Evolutionary conservation across 30 jellyfish, hydroid and myxozoan genomes (phyloP), one percentile per base, ranked within the genome.

Genomic region (Phacellophora camtschatica): DNA sequence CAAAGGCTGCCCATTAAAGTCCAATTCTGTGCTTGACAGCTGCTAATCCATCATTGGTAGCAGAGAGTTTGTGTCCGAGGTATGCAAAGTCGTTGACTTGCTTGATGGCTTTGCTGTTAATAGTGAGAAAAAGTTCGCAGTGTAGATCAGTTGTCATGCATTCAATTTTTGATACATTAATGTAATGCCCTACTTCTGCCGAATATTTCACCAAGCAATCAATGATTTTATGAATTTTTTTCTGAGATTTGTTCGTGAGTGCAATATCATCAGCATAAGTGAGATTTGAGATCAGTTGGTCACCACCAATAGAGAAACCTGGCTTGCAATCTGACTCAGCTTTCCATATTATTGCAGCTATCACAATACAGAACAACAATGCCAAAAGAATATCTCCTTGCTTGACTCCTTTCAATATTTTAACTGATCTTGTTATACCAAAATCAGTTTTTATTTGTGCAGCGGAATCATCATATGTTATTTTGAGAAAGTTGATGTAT

Each of bases 1-100:
- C 37, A 43, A 69, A 69, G 2, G 83, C 83, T 2, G 76, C 83
- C 76, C 49, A 69, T 1, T 74, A 39, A 3, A 36, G 46, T 18
- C 70, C 69, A 7, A 69, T 69, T 69, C 83, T 37, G 19, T 69
- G 69, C 13, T 69, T 69, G 8, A 69, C 83, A 69, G 83, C 83
- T 35, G 36, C 19, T 2, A 37, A 1, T 5, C 67, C 83, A 27
- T 69, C 42, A 24, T 69, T 69, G 4, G 75, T 69, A 1, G 69
- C 3, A 11, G 83, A 69, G 20, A 69, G 1, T 56, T 51, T 56
- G 36, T 56, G 71, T 11, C 71, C 37, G 8, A 56, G 71, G 41
- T 69, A 69, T 1, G 27, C 75, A 18, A 69, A 69, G 13, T 43
- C 50, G n/a, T 22, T 19, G 8, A 43, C 77, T 69, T 35, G 83